Percentiles rank a stretch among this genome's conserved stretches.
Conservation (phyloP, 2,113 vertebrate genomes). For the Aix galericulata region DNA sequence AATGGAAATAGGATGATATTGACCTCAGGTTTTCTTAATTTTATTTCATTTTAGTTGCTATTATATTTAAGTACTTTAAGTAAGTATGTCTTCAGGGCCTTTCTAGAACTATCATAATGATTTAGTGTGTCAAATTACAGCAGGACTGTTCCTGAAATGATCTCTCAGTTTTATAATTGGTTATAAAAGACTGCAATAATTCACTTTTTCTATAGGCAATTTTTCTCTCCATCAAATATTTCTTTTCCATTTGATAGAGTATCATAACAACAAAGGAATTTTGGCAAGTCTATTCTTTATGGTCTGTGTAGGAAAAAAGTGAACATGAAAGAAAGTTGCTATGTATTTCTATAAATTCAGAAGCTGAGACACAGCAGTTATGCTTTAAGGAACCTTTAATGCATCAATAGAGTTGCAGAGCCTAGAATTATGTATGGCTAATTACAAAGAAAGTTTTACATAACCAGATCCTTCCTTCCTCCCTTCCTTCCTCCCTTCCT, state of each 20-base stretch:
- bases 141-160: not conserved
- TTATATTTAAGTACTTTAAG: not conserved
- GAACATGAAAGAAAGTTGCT: not conserved
- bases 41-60: not conserved
- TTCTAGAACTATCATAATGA: not conserved
- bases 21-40: not conserved
- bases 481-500: too few species aligned
- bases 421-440: not conserved
- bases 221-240: not conserved
- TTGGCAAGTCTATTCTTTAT: not conserved
- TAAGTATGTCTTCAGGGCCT: not conserved
- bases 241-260: not conserved
- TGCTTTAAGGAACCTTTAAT: not conserved
- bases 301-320: not conserved
- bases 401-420: not conserved
- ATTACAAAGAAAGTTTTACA: not conserved
- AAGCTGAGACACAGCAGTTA: not conserved
- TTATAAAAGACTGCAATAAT: not conserved
- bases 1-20: not conserved
- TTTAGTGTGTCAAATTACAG: not conserved
- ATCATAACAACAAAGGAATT: not conserved
- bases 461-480: accelerated
- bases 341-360: not conserved
- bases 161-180: not conserved
- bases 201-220: not conserved